These are phyloP conservation scores for Cryptoprocta ferox DNA, from an alignment of 2,797 vertebrate genomes.

Conservation along the genomic window DNA sequence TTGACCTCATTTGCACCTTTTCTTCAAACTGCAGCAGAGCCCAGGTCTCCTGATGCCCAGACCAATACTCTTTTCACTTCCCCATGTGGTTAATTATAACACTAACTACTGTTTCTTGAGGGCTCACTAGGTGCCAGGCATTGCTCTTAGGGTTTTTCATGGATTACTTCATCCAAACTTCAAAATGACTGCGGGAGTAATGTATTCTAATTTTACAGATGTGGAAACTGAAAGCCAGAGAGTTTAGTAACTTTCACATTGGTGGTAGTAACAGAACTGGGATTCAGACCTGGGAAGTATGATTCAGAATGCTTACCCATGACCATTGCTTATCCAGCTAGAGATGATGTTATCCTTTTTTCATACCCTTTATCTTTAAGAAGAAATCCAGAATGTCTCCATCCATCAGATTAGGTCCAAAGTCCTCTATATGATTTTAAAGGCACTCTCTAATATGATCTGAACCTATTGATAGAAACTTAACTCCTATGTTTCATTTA, in stretches of 20 bases:
- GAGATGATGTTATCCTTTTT: background rate
- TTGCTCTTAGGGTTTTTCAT: background rate
- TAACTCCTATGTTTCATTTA: slow-evolving; percentile 30
- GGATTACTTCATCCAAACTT: background rate
- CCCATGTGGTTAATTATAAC: slow-evolving; percentile 11
- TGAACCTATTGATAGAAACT: background rate
- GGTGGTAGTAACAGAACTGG: background rate
- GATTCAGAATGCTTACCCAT: background rate
- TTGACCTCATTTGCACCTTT: slow-evolving; percentile 18
- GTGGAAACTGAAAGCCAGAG: background rate
- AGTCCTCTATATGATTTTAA: background rate
- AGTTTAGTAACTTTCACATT: background rate
- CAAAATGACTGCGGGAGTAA: background rate
- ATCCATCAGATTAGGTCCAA: background rate
- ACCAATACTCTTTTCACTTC: background rate
- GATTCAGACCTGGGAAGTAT: background rate
- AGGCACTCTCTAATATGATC: background rate
- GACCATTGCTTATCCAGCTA: background rate
- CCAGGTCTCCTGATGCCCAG: background rate
- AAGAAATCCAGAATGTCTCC: background rate
- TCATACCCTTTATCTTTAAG: background rate
- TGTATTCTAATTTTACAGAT: slow-evolving; percentile 32
- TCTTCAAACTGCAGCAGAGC: slow-evolving; percentile 13
- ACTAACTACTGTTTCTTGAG: background rate
- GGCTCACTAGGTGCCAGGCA: background rate